Evolutionary conservation across 2,797 vertebrate species (phyloP), one percentile per base, ranked within the genome.

Genomic region (Carapus acus): DNA sequence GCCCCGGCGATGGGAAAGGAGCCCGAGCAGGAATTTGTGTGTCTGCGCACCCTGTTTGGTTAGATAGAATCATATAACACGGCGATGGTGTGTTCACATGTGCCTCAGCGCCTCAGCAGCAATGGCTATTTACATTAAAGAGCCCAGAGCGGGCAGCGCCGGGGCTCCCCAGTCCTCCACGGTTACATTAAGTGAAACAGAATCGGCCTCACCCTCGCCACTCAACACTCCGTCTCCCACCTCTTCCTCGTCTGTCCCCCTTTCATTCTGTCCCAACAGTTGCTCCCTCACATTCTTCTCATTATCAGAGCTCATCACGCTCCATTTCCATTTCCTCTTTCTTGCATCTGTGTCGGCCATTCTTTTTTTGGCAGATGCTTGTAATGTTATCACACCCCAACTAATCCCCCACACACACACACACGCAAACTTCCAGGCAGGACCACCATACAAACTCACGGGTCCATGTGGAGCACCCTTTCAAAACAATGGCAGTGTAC

Each of bases 41-140:
- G 81, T 84, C 76, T 78, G 58, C 68, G 74, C 80, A 80, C 72
- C 67, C 78, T 85, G 83, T 86, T 87, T 85, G 61, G 79, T 86
- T 85, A 81, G 76, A 83, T 72, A 83, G 85, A 83, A 78, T 88
- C 86, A 82, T 81, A 85, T 86, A 81, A 85, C 83, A 82, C 38
- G 60, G 60, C 62, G 27, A 65, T 44, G 61, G 73, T 50, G 67
- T 43, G 53, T 76, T 87, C 82, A 83, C 76, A 81, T 87, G 79
- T 74, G 82, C 69, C 62, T 62, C 58, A 72, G 74, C 29, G 51
- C 70, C 59, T 60, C 63, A 62, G 63, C 79, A 68, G 77, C 62
- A 72, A 79, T 58, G 74, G 77, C 80, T 85, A 81, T 86, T 86
- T 86, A 86, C 77, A 83, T 83, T 81, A 81, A 84, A 71, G 79